Base-by-base conservation (phyloP, 1,140 invertebrate genomes). In the Zaprionus taronus region DNA sequence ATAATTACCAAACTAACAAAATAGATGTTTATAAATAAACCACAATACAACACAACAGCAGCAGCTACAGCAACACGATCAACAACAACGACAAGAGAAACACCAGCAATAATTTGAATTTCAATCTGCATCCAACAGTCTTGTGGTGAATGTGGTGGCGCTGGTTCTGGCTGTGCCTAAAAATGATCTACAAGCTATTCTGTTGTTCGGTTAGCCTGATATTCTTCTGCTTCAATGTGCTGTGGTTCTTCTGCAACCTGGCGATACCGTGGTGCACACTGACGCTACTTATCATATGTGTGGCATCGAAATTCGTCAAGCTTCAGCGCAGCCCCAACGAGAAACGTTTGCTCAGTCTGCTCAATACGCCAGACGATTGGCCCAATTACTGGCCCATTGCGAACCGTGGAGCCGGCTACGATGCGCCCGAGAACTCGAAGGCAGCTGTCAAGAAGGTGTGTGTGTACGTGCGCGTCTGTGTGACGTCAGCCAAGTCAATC, bases 401-500 rank as follows among this genome's bases (percentile, higher is more conserved):
- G 14, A 84, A 91, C 62, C 84, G 87, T 26, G 92, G 87, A 36
- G 91, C 84, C 68, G 82, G 80, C 34, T 93, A 92, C 72, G 92
- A 93, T 79, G 92, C 91, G 24, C 92, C 92, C 7, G 92, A 93
- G 69, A 93, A 93, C 65, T 91, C 92, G 1, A 81, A 79, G 68
- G 90, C 91, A 55, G 92, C 91, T 62, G 76, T 93, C 51, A 92
- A 91, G 79, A 92, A 92, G 82, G 89, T 91, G 56, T 15, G 69
- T 71, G 26, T 31, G 36, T 34, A 11, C 9, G 31, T 36, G 14
- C 28, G 17, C 57, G 41, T 22, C 6, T 36, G 31, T 67, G 69
- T 81, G 85, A 82, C 75, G 75, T 86, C 78, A 83, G 47, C 53
- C 22, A 5, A 60, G 41, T 61, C 62, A 22, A 36, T 51, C 71